Percentiles rank a stretch among this genome's conserved stretches.
phyloP scores from a whole-genome alignment of 2,888 invertebrate species.

The Nycteola revayana region DNA sequence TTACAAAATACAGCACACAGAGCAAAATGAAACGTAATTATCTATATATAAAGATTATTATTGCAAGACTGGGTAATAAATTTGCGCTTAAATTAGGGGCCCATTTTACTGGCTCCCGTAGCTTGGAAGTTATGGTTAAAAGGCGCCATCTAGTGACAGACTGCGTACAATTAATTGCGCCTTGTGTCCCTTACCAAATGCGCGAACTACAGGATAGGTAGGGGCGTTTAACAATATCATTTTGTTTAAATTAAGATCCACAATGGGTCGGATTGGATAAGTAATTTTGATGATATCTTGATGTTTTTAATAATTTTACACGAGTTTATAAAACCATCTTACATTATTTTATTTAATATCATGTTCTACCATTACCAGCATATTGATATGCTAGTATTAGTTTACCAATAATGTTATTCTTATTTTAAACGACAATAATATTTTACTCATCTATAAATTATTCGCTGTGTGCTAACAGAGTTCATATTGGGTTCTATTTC shows the following conservation, averaged over 20 bases:
- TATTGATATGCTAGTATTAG: too few relatives aligned
- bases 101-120: slow-evolving; percentile 46
- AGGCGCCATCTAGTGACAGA: slow-evolving; percentile 57
- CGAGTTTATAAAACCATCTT: too few relatives aligned
- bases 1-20: slow-evolving; percentile 35
- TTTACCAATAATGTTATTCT: too few relatives aligned
- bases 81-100: slow-evolving; percentile 52
- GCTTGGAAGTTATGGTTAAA: slow-evolving; percentile 26
- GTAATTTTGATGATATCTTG: too few relatives aligned
- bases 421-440: too few relatives aligned
- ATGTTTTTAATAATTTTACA: too few relatives aligned
- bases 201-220: slow-evolving; percentile 47
- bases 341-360: too few relatives aligned
- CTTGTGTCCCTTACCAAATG: slow-evolving; percentile 62
- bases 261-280: slow-evolving; percentile 11
- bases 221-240: slow-evolving; percentile 52
- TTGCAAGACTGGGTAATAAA: slow-evolving; percentile 28
- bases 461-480: too few relatives aligned
- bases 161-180: slow-evolving; percentile 72
- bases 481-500: too few relatives aligned
- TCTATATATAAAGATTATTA: slow-evolving; percentile 34
- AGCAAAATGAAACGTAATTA: slow-evolving; percentile 33
- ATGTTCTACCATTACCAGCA: too few relatives aligned
- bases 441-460: too few relatives aligned
- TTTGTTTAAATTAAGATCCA: slow-evolving; percentile 39